phyloP scores from a whole-genome alignment of 2,888 invertebrate genomes.

The Diloba caeruleocephala region DNA sequence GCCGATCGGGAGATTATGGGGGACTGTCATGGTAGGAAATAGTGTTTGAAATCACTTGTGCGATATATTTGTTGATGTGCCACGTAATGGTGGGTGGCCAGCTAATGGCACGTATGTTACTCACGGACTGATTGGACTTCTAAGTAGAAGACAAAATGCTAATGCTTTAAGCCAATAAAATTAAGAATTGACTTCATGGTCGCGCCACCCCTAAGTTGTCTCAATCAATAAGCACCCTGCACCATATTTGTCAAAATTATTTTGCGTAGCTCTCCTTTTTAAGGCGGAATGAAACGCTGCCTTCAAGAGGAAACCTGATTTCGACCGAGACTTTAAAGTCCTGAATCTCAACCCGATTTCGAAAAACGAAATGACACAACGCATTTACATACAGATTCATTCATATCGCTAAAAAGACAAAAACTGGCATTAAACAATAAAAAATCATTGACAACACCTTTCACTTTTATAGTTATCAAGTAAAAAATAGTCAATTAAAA shows the following conservation, averaged over 20 bases:
- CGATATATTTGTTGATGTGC: conserved; percentile 59
- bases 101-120: conserved; percentile 19
- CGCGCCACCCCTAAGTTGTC: conserved; percentile 26
- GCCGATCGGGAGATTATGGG: conserved; percentile 62
- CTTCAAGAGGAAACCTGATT: background rate
- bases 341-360: background rate
- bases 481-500: no score
- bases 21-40: conserved; percentile 69
- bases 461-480: no score
- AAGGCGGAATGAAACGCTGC: background rate
- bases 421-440: no score
- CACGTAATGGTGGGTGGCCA: conserved; percentile 18
- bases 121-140: conserved; percentile 1
- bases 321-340: background rate
- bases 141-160: background rate
- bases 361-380: no score
- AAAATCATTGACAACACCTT: no score
- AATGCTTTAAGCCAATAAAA: no score
- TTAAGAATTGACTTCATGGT: conserved; percentile 22
- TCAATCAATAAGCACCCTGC: conserved; percentile 38
- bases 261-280: conserved; percentile 8
- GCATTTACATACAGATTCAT: no score
- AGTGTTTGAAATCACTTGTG: conserved; percentile 76
- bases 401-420: no score
- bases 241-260: conserved; percentile 34